phyloP scores from a whole-genome alignment of 2,888 invertebrate genomes.

The Melolontha melolontha region DNA sequence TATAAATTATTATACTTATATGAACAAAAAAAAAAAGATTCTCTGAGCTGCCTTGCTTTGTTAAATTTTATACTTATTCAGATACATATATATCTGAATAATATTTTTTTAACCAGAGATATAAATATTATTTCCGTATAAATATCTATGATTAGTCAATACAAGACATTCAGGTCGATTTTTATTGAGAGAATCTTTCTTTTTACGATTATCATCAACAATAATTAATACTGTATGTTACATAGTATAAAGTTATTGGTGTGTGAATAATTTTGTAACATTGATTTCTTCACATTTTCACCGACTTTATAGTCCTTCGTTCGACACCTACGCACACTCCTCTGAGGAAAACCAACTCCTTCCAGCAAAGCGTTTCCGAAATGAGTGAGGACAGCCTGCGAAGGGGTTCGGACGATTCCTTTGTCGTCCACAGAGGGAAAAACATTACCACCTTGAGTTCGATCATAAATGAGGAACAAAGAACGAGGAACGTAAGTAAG shows the following conservation, averaged over 20 bases:
- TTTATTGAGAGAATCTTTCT: too few relatives aligned
- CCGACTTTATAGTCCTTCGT: slow-evolving; percentile 65
- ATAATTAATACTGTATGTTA: neutral
- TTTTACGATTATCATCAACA: too few relatives aligned
- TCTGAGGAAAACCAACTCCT: slow-evolving; percentile 62
- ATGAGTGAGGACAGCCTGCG: slow-evolving; percentile 64
- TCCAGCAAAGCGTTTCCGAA: slow-evolving; percentile 61
- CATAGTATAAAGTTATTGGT: too few relatives aligned
- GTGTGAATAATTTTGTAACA: neutral
- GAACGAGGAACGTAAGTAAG: slow-evolving; percentile 69
- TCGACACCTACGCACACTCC: slow-evolving; percentile 68
- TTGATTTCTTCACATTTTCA: slow-evolving; percentile 20
- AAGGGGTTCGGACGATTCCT: slow-evolving; percentile 72
- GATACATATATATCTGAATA: too few relatives aligned
- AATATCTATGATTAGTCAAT: too few relatives aligned
- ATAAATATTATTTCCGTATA: too few relatives aligned
- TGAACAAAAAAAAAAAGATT: too few relatives aligned
- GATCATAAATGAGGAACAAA: slow-evolving; percentile 69
- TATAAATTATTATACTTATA: too few relatives aligned
- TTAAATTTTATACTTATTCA: too few relatives aligned
- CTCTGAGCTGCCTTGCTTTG: too few relatives aligned
- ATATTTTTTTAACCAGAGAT: too few relatives aligned
- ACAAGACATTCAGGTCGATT: too few relatives aligned
- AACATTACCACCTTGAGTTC: slow-evolving; percentile 84
- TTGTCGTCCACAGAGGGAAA: slow-evolving; percentile 84